Evolutionary conservation across 92 coral and sea anemone species (phyloP), one percentile per base, ranked within the genome.

Genomic region (Zoanthus sociatus): DNA sequence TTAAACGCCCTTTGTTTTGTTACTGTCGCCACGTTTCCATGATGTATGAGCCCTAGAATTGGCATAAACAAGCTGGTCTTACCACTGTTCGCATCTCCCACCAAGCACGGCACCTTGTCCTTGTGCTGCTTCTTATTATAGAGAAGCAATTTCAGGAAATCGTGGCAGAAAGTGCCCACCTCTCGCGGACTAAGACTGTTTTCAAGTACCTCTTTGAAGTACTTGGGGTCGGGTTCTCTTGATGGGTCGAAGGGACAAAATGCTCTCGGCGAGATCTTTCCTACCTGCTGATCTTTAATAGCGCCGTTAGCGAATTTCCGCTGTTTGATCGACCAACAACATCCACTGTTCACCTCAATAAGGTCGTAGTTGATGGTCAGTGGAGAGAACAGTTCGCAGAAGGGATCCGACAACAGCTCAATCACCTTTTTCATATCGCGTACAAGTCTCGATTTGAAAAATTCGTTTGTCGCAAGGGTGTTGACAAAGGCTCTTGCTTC

Each of bases 61-160:
- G 92, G 94, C 3, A 71, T 46, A 30, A 88, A 91, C 21, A 91
- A 69, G 17, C 94, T 91, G 1, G 90, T 89, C 76, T 88, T 88
- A 0, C 92, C 90, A 18, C 92, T 91, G 76, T 84, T 82, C 0
- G 94, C 54, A 7, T 82, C 83, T 0, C 94, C 94, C 20, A 84
- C 88, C 45, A 76, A 53, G 64, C 92, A 79, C 6, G 94, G 92
- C 9, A 91, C 89, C 0, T 84, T 88, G 71, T 71, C 88, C 67
- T 88, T 88, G 68, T 83, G 92, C 51, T 76, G 46, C 64, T 84
- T 91, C 2, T 75, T 78, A 3, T 63, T 9, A 69, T 82, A 84
- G 70, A 78, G 42, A 9, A 54, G 60, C 3, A 54, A 10, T 10
- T 77, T 88, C 20, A 88, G 44, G 78, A 91, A 84, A 17, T 88